Evolutionary conservation across 2,113 vertebrate genomes (phyloP).

Genomic region (Orycteropus afer): DNA sequence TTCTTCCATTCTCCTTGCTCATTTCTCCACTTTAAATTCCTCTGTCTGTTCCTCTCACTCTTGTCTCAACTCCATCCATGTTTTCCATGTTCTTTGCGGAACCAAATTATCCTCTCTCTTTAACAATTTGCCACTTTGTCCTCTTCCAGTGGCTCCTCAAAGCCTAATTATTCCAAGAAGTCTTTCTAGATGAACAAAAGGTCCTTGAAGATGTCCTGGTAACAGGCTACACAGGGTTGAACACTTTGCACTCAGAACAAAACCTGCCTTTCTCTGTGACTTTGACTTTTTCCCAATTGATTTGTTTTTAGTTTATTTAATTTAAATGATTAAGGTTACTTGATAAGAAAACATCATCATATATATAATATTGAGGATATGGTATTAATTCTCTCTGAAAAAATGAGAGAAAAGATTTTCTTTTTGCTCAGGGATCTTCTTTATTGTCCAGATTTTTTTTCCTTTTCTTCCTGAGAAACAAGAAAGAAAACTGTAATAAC

Average conservation of each 20-base stretch:
- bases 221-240: constrained; percentile 13
- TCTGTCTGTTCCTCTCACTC: neutral
- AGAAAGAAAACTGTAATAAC: neutral
- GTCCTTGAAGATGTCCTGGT: constrained; percentile 69
- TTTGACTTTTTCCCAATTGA: constrained; percentile 60
- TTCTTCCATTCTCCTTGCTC: constrained; percentile 8
- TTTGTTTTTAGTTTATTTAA: constrained; percentile 54
- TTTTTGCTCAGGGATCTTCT: neutral
- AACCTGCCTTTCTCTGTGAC: constrained; percentile 61
- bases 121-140: constrained; percentile 72
- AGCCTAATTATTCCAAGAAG: constrained; percentile 70
- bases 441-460: neutral
- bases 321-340: constrained; percentile 47
- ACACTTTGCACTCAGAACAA: constrained; percentile 55
- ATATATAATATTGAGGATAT: constrained; percentile 4
- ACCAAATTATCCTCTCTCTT: constrained; percentile 57
- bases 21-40: constrained; percentile 47
- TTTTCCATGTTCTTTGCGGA: constrained; percentile 58
- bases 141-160: constrained; percentile 58
- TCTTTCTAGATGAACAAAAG: constrained; percentile 72
- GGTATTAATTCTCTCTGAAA: constrained; percentile 48
- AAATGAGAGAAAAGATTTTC: constrained; percentile 35
- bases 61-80: constrained; percentile 1
- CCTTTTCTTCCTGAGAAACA: neutral
- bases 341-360: constrained; percentile 54